Evolutionary conservation across 1,140 invertebrate genomes (phyloP), one percentile per base, ranked within the genome.

Genomic region (Aricia agestis): DNA sequence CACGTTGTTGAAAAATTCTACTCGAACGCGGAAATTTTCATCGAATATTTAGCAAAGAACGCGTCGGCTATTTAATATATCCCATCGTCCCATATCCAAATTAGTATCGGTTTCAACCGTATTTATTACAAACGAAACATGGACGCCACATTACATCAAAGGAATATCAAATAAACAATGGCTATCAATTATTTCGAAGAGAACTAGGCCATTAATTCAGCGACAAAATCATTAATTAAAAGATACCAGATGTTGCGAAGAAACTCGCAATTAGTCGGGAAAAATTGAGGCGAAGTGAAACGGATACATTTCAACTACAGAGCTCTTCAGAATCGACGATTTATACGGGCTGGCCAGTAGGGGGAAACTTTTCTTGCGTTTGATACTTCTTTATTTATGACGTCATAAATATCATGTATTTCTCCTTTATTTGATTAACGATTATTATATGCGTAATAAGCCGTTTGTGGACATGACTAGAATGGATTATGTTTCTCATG

Each of bases 241-340:
- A 63, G 79, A 82, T 75, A 79, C 77, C 82, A 83, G 80, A 80
- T 83, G 82, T 76, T 82, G 76, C 36, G 72, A 75, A 80, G 79
- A 78, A 83, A 79, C 76, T 81, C 76, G 80, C 80, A 83, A 83
- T 83, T 82, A 81, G 76, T 75, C 74, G 72, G 52, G 66, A 69
- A 73, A 77, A 72, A 77, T 72, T 57, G 66, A 73, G 68, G 63
- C 67, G 71, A 10, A 59, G 18, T 19, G 58, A 59, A 18, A 59
- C 15, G 18, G 58, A 59, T 18, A 59, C 15, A 17, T 59, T 59
- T 59, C 45, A 52, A 52, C 45, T 52, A 52, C 13, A 52, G 42
- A 13, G 45, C 45, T 52, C 11, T 15, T 52, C 45, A 15, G 45
- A 15, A 52, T 52, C 11, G 45, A 15, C 45, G 45, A 52, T 52